Conservation (phyloP, 2,888 invertebrate genomes). For the Acanthococcus lagerstroemiae region DNA sequence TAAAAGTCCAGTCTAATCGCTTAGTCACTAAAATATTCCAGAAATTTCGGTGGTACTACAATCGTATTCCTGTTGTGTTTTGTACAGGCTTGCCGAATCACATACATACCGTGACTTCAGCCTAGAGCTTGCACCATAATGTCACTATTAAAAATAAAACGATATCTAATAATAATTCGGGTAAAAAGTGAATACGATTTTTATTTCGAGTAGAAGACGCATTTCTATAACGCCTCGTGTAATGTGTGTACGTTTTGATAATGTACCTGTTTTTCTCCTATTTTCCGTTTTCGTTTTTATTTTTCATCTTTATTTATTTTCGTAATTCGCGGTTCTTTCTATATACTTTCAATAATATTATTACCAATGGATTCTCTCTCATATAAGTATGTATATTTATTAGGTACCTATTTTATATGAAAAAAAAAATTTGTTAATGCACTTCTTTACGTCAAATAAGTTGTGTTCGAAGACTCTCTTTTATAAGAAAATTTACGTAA, state of each 20-base stretch:
- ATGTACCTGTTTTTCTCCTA: not conserved
- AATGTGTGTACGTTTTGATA: not conserved
- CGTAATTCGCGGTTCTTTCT: not conserved
- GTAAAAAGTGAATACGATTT: not conserved
- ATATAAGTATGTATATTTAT: not conserved
- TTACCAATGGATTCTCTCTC: not conserved
- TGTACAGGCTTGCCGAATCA: slow-evolving; percentile 38
- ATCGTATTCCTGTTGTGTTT: not conserved
- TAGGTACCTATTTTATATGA: slow-evolving; percentile 1
- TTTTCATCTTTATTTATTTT: not conserved
- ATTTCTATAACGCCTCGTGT: not conserved
- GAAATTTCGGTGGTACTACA: not conserved
- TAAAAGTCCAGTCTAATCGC: not conserved
- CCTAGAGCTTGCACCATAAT: slow-evolving; percentile 36
- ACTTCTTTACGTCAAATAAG: slow-evolving; percentile 18
- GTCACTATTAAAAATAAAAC: not conserved
- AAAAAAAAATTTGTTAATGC: slow-evolving; percentile 30
- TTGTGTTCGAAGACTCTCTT: not conserved
- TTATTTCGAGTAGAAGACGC: not conserved
- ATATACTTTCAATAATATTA: not conserved
- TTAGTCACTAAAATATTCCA: not conserved
- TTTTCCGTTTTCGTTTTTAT: not conserved
- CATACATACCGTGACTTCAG: slow-evolving; percentile 40
- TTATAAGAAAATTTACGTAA: not conserved
- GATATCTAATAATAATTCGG: not conserved